Conservation (phyloP, 2,888 invertebrate genomes). For the Orthosia gothica region DNA sequence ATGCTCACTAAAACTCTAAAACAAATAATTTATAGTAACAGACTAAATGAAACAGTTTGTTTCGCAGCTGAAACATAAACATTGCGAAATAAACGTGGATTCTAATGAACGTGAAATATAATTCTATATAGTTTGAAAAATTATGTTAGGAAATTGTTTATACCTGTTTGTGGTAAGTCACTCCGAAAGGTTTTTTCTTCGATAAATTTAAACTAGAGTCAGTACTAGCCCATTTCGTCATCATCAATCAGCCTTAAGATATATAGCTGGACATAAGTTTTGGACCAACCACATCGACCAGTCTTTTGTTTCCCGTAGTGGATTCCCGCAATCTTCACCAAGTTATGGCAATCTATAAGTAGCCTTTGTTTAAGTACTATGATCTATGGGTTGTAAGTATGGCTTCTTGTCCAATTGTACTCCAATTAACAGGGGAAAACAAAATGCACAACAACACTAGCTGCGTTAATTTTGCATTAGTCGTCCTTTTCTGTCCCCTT, state of each 20-base stretch:
- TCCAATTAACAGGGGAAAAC: background rate
- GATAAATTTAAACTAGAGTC: background rate
- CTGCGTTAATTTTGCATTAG: background rate
- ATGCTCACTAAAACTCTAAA: background rate
- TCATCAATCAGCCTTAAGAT: background rate
- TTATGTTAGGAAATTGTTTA: too few species aligned
- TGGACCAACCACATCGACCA: background rate
- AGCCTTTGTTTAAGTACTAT: background rate
- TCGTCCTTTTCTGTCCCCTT: background rate
- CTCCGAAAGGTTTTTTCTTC: background rate
- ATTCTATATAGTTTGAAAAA: background rate
- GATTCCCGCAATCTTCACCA: background rate
- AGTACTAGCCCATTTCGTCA: background rate
- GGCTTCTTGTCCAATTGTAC: background rate
- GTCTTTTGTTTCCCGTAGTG: background rate
- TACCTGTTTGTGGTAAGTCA: too few species aligned
- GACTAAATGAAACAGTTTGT: conserved; percentile 9
- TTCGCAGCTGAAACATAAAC: conserved; percentile 1
- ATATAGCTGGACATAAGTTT: background rate
- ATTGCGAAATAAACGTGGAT: conserved; percentile 17
- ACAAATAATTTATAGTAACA: background rate
- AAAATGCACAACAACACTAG: background rate
- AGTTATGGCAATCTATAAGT: background rate
- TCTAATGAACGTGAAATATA: conserved; percentile 8
- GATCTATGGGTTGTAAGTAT: background rate